phyloP scores from a whole-genome alignment of 2,113 vertebrate species.

The Pandion haliaetus region DNA sequence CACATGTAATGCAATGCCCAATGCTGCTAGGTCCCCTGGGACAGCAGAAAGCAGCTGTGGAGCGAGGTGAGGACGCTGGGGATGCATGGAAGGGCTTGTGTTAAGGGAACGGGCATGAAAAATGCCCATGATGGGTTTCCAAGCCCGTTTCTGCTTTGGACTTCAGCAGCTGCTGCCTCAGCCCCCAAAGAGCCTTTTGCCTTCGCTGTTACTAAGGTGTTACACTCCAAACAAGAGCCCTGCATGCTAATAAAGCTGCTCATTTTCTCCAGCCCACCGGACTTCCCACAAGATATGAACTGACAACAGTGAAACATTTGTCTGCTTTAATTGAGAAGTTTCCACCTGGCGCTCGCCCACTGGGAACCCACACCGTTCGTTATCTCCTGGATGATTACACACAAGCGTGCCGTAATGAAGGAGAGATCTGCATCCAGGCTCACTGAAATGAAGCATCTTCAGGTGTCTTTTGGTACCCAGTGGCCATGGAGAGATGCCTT shows the following conservation, averaged over 20 bases:
- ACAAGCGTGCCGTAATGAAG: rapidly evolving
- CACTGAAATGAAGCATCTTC: not conserved
- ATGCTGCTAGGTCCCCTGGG: not conserved
- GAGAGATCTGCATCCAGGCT: not conserved
- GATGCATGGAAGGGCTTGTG: not conserved
- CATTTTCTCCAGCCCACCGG: not conserved
- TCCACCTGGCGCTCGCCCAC: not conserved
- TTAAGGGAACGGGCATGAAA: not conserved
- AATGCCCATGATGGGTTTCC: not conserved
- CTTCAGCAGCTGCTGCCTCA: not conserved
- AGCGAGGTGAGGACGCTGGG: not conserved
- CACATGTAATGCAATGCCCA: rapidly evolving
- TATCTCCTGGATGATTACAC: not conserved
- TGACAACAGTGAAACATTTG: not conserved
- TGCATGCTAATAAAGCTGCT: not conserved
- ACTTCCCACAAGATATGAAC: not conserved
- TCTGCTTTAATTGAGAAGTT: not conserved
- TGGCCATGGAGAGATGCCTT: not conserved
- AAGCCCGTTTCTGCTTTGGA: not conserved
- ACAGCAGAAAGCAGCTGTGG: not conserved
- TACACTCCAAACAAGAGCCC: not conserved
- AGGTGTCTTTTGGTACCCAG: not conserved
- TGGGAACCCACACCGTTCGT: not conserved
- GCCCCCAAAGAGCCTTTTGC: not conserved
- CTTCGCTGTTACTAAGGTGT: not conserved